Percentiles rank a stretch among this genome's conserved stretches.
Conservation (phyloP, 2,888 invertebrate species). For the Caenorhabditis macrosperma region DNA sequence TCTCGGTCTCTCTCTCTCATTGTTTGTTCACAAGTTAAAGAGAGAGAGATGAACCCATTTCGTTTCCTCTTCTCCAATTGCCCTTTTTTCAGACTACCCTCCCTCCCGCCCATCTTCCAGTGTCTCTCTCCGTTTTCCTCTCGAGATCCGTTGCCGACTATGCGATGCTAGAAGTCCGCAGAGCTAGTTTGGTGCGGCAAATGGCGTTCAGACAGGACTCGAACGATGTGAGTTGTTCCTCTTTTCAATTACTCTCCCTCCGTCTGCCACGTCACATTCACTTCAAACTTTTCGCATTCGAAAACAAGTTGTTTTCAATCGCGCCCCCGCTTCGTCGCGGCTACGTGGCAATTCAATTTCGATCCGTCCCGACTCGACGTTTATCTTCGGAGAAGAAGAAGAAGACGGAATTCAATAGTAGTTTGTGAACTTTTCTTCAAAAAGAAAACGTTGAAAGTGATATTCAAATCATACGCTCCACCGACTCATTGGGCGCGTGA, state of each 20-base stretch:
- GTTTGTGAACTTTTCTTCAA: not conserved
- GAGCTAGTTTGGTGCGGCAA: slow-evolving; percentile 67
- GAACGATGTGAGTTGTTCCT: slow-evolving; percentile 63
- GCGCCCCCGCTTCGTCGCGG: slow-evolving; percentile 21
- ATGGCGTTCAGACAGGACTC: slow-evolving; percentile 71
- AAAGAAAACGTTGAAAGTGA: not conserved
- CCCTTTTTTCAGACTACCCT: no score
- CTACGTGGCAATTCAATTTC: slow-evolving; percentile 46
- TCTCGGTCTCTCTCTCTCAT: slow-evolving; percentile 9
- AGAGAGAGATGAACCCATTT: slow-evolving; percentile 20
- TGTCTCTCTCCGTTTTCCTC: slow-evolving; percentile 30
- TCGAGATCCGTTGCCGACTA: slow-evolving; percentile 16
- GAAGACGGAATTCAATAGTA: not conserved
- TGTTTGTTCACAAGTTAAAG: slow-evolving; percentile 50
- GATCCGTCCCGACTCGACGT: slow-evolving; percentile 5
- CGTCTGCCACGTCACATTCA: slow-evolving; percentile 16
- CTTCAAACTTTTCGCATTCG: slow-evolving; percentile 5
- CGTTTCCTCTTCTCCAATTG: slow-evolving; percentile 29
- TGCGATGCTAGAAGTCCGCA: slow-evolving; percentile 67
- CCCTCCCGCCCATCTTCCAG: no score
- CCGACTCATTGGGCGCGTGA: not conserved
- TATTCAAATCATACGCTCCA: slow-evolving; percentile 1
- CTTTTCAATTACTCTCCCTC: not conserved
- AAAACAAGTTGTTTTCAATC: slow-evolving; percentile 36
- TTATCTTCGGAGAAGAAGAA: not conserved